Percentiles rank a stretch among this genome's conserved stretches.
phyloP scores from a whole-genome alignment of 2,113 vertebrate genomes.

The Arenaria interpres region DNA sequence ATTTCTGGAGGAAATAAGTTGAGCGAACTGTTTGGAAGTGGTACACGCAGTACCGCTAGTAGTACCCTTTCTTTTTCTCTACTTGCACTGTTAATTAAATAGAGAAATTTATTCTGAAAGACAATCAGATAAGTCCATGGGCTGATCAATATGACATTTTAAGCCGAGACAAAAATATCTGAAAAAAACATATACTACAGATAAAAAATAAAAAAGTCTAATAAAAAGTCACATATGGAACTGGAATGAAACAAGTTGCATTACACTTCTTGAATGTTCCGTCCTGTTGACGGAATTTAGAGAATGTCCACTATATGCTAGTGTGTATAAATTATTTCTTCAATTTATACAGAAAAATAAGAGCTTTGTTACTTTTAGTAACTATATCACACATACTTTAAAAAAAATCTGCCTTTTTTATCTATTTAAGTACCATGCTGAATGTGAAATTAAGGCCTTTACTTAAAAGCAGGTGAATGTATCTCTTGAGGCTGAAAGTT shows the following conservation, averaged over 20 bases:
- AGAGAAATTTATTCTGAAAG: not conserved
- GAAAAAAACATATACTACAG: not conserved
- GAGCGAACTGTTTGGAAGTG: not conserved
- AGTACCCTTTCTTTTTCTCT: not conserved
- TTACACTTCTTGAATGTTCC: not conserved
- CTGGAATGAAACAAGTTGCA: not conserved
- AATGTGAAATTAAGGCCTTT: not conserved
- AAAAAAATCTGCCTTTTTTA: not conserved
- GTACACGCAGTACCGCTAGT: not conserved
- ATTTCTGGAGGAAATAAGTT: not conserved
- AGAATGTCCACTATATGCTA: not conserved
- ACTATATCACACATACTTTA: not conserved
- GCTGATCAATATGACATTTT: not conserved
- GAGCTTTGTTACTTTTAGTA: not conserved
- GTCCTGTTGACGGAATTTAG: not conserved
- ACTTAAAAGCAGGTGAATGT: not conserved
- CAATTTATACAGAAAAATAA: not conserved
- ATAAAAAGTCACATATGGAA: not conserved
- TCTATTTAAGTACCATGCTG: not conserved
- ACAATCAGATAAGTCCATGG: slow-evolving; percentile 9
- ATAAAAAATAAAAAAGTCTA: not conserved
- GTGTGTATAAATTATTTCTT: not conserved
- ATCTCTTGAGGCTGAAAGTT: not conserved
- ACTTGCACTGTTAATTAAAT: not conserved
- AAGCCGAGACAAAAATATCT: not conserved